These are phyloP conservation scores for Suricata suricatta DNA, from an alignment of 2,113 vertebrate genomes.

Conservation along the genomic window DNA sequence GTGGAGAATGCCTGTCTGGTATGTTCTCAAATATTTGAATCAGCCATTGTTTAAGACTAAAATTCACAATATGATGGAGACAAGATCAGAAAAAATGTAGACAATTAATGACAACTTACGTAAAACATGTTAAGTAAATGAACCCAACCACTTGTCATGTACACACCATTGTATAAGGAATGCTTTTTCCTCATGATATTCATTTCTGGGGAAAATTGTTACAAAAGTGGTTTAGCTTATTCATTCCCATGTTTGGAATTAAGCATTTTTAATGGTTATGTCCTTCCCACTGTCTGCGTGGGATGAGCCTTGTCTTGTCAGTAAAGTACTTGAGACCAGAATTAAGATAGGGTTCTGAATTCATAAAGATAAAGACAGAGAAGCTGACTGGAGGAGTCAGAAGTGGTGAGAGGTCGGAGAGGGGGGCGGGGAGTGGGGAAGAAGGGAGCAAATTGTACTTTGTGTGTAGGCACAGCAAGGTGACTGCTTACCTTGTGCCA, in stretches of 20 bases:
- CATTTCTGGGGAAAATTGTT: constrained; percentile 59
- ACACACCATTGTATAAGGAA: constrained; percentile 53
- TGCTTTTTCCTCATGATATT: constrained; percentile 61
- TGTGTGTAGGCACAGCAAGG: not conserved
- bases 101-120: constrained; percentile 41
- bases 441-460: not conserved
- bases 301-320: constrained; percentile 57
- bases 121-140: constrained; percentile 56
- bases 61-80: constrained; percentile 51
- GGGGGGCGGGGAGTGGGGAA: not conserved
- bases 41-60: constrained; percentile 56
- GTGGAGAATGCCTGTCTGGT: constrained; percentile 58
- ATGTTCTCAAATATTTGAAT: constrained; percentile 72
- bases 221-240: constrained; percentile 69
- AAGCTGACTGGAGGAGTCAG: not conserved
- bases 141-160: constrained; percentile 39
- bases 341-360: constrained; percentile 56
- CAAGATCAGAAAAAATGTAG: constrained; percentile 66
- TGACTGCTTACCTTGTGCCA: not conserved
- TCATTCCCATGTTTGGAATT: constrained; percentile 78
- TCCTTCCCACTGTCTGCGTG: constrained; percentile 65
- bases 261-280: constrained; percentile 67
- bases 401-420: no score
- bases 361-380: constrained; percentile 26
- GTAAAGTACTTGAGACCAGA: constrained; percentile 54